These are phyloP conservation scores for Tipula lateralis DNA, from an alignment of 2,888 invertebrate genomes.

Conservation along the genomic window DNA sequence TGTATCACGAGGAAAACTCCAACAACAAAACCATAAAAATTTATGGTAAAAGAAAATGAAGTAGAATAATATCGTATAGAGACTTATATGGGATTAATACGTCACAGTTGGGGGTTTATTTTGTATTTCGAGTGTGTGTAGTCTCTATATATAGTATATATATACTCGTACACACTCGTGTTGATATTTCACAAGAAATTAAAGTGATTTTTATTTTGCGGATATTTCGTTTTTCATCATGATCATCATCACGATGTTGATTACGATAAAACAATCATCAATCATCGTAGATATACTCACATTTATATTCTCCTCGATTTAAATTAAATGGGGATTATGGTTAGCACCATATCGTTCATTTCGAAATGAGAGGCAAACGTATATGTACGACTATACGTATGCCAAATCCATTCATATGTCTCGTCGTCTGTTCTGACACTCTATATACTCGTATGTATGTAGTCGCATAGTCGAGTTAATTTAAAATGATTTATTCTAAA, in stretches of 20 bases:
- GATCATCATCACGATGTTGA: neutral
- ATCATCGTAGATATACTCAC: neutral
- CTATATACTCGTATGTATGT: neutral
- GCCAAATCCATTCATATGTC: neutral
- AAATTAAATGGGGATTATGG: neutral
- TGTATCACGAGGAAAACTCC: neutral
- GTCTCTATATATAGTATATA: neutral
- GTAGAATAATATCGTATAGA: conserved; percentile 20
- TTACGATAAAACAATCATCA: neutral
- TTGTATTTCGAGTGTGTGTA: neutral
- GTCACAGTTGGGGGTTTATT: conserved; percentile 27
- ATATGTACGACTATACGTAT: neutral
- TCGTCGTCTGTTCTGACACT: too few relatives aligned
- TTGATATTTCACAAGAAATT: neutral
- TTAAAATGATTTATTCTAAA: neutral
- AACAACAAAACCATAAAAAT: conserved; percentile 19
- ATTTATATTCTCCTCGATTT: neutral
- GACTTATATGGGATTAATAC: conserved; percentile 27
- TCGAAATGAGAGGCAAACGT: neutral
- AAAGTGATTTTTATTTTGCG: neutral
- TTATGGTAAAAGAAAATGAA: neutral
- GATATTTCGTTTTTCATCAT: neutral
- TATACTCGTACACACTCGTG: neutral
- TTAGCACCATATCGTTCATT: neutral
- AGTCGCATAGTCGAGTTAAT: neutral